Percentiles rank a stretch among this genome's conserved stretches.
Evolutionary conservation across 1,140 invertebrate species (phyloP).

Genomic region (Drosophila asahinai): DNA sequence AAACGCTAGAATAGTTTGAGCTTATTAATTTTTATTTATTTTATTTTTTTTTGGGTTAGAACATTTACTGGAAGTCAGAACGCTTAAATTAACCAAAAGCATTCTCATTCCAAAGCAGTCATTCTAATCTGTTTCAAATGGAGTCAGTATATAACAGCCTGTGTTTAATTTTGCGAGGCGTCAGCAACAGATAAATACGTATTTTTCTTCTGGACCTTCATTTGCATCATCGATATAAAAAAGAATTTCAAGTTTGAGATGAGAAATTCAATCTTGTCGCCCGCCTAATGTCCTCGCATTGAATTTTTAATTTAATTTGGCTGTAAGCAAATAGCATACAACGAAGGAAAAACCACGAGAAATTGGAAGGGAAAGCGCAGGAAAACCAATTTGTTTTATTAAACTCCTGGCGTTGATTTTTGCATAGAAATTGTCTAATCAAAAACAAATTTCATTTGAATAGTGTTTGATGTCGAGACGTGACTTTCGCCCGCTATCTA

Average conservation of each 20-base stretch:
- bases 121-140: constrained; percentile 4
- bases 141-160: constrained; percentile 17
- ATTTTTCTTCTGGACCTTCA: constrained; percentile 9
- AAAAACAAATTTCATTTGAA: constrained; percentile 57
- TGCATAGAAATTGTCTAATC: constrained; percentile 57
- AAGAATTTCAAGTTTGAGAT: constrained; percentile 8
- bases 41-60: background rate
- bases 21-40: no score
- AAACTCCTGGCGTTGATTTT: constrained; percentile 48
- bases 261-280: constrained; percentile 39
- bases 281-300: constrained; percentile 34
- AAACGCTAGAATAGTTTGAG: no score
- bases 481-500: constrained; percentile 29
- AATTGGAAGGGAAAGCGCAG: background rate
- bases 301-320: constrained; percentile 57
- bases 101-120: background rate
- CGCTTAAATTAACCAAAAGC: constrained; percentile 8
- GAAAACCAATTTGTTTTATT: constrained; percentile 54
- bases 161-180: constrained; percentile 11
- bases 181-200: constrained; percentile 23
- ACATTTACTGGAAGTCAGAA: background rate
- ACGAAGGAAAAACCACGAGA: background rate
- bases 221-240: constrained; percentile 31
- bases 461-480: constrained; percentile 52
- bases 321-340: constrained; percentile 26